Percentiles rank a stretch among this genome's conserved stretches.
These are phyloP conservation scores for Scelioninae gen. 2 DNA, from an alignment of 2,888 invertebrate genomes.

Conservation along the genomic window DNA sequence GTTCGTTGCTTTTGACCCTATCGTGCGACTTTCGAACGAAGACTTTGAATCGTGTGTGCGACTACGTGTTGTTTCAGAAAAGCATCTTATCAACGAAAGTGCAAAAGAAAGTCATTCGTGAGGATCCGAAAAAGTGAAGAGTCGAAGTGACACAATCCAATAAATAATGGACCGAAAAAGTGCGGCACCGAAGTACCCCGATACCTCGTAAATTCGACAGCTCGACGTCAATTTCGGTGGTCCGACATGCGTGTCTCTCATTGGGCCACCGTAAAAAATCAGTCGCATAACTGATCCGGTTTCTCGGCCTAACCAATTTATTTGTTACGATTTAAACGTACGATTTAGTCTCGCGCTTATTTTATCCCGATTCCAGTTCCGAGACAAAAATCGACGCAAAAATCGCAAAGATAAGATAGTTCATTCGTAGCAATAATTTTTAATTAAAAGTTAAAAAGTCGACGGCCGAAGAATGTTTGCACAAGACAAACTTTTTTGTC, in stretches of 20 bases:
- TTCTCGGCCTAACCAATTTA: constrained; percentile 41
- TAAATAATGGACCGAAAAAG: constrained; percentile 49
- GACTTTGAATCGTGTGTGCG: background rate
- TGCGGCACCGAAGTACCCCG: constrained; percentile 30
- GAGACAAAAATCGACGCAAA: too few relatives aligned
- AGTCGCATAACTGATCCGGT: constrained; percentile 48
- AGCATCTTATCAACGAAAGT: constrained; percentile 12
- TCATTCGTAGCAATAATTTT: too few relatives aligned
- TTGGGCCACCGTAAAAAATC: constrained; percentile 36
- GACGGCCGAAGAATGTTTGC: too few relatives aligned
- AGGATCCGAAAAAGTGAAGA: constrained; percentile 26
- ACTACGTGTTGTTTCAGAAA: background rate
- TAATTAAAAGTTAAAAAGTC: too few relatives aligned
- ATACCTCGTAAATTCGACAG: constrained; percentile 49
- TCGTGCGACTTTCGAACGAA: background rate
- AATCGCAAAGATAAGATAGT: background rate
- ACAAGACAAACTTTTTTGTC: too few relatives aligned
- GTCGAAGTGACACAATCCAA: constrained; percentile 31
- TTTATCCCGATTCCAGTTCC: background rate
- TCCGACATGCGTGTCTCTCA: constrained; percentile 30
- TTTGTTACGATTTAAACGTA: constrained; percentile 24
- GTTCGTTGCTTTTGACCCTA: background rate
- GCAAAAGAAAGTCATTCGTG: constrained; percentile 30
- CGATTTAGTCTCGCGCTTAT: constrained; percentile 12
- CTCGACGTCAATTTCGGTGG: constrained; percentile 45